A percentile compares a stretch with the other conserved stretches of the same genome.
Conservation (phyloP, 2,113 vertebrate genomes). For the Gymnogyps californianus region DNA sequence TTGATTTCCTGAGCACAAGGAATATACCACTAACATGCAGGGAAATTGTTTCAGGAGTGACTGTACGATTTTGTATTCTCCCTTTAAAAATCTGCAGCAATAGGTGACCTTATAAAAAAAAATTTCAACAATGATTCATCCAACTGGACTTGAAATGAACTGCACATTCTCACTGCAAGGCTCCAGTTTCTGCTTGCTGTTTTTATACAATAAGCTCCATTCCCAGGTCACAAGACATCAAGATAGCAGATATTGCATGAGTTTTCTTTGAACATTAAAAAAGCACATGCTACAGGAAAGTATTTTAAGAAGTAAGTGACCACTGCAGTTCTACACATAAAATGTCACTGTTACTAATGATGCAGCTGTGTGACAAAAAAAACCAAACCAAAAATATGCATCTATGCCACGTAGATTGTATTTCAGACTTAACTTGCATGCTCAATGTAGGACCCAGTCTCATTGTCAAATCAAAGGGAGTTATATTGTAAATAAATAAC, state of each 20-base stretch:
- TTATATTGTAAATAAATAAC: neutral
- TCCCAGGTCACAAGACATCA: constrained; percentile 64
- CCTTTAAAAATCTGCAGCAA: neutral
- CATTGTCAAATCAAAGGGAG: neutral
- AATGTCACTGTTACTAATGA: constrained; percentile 32
- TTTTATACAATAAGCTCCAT: constrained; percentile 46
- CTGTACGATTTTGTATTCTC: neutral
- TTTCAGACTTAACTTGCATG: neutral
- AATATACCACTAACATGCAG: neutral
- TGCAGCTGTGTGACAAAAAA: neutral
- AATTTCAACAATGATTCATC: neutral
- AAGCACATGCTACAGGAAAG: neutral
- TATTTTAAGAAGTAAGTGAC: constrained; percentile 17
- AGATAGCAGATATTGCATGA: neutral
- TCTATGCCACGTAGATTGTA: neutral
- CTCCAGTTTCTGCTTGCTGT: neutral
- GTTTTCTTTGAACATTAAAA: constrained; percentile 21
- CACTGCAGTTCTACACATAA: constrained; percentile 3
- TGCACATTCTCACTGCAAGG: neutral
- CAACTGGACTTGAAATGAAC: constrained; percentile 21
- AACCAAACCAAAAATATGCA: neutral
- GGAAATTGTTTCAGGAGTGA: neutral
- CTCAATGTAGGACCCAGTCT: neutral
- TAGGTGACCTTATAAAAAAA: constrained; percentile 2
- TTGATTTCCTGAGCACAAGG: constrained; percentile 26